These are phyloP conservation scores for Orientallactaga bullata DNA, from an alignment of 2,113 vertebrate species.

Conservation along the genomic window DNA sequence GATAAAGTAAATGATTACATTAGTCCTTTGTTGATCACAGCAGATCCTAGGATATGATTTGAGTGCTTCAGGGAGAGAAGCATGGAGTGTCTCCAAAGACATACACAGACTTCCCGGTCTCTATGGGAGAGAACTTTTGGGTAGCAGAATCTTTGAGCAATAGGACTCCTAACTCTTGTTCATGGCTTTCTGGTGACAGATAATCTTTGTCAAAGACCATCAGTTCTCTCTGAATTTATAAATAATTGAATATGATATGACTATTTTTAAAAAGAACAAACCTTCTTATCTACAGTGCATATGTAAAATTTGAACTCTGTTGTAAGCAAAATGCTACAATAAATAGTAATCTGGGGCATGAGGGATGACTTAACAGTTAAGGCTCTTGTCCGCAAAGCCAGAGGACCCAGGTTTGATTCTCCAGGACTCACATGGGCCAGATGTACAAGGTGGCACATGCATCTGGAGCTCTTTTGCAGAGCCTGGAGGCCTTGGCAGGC, in stretches of 20 bases:
- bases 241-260: slow-evolving; percentile 40
- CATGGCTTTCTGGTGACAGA: background rate
- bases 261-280: background rate
- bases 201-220: background rate
- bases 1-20: background rate
- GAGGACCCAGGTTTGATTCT: too few species aligned
- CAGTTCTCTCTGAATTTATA: background rate
- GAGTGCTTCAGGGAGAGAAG: background rate
- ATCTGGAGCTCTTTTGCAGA: too few species aligned
- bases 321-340: background rate
- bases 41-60: background rate
- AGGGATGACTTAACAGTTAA: too few species aligned
- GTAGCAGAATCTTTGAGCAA: background rate
- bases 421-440: too few species aligned
- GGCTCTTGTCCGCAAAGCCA: too few species aligned
- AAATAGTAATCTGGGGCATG: background rate
- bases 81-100: fast-evolving
- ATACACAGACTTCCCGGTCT: background rate
- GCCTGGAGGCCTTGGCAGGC: too few species aligned
- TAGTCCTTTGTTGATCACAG: background rate
- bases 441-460: too few species aligned
- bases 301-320: slow-evolving; percentile 18
- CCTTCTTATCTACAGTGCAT: background rate
- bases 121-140: too few species aligned
- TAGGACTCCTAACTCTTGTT: background rate